Percentiles rank a stretch among this genome's conserved stretches.
Evolutionary conservation across 2,113 vertebrate genomes (phyloP).

Genomic region (Delphinus delphis): DNA sequence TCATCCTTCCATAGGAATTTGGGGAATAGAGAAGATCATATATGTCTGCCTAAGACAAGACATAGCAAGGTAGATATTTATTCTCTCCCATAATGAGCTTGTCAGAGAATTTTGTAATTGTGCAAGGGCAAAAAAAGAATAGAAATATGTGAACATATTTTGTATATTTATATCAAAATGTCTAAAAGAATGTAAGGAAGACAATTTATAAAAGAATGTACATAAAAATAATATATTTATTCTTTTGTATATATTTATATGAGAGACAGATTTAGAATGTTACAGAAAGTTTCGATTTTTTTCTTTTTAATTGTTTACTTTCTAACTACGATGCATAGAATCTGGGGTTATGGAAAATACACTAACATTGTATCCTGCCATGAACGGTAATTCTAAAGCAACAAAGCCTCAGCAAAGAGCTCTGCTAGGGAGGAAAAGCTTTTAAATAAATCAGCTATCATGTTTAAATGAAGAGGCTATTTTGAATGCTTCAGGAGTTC

Average conservation of each 20-base stretch:
- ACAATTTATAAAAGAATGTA: not conserved
- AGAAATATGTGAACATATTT: not conserved
- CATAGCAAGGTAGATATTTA: conserved; percentile 25
- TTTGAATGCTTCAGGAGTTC: not conserved
- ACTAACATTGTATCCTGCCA: not conserved
- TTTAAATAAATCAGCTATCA: not conserved
- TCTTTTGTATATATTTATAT: not conserved
- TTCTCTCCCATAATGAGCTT: conserved; percentile 58
- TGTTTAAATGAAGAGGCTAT: not conserved
- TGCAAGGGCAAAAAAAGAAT: conserved; percentile 27
- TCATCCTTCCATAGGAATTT: conserved; percentile 57
- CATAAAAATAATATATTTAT: not conserved
- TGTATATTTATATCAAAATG: not conserved
- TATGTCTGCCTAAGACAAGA: conserved; percentile 48
- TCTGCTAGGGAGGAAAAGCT: not conserved
- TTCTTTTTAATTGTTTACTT: conserved; percentile 47
- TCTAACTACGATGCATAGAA: conserved; percentile 26
- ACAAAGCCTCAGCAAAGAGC: not conserved
- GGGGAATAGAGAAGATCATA: conserved; percentile 1
- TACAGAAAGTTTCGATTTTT: not conserved
- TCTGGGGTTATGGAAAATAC: not conserved
- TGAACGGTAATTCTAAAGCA: not conserved
- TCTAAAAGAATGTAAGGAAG: not conserved
- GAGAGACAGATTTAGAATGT: not conserved
- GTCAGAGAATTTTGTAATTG: not conserved